Evolutionary conservation across 2,797 vertebrate genomes (phyloP).

Genomic region (Melanotaenia trifasciata): DNA sequence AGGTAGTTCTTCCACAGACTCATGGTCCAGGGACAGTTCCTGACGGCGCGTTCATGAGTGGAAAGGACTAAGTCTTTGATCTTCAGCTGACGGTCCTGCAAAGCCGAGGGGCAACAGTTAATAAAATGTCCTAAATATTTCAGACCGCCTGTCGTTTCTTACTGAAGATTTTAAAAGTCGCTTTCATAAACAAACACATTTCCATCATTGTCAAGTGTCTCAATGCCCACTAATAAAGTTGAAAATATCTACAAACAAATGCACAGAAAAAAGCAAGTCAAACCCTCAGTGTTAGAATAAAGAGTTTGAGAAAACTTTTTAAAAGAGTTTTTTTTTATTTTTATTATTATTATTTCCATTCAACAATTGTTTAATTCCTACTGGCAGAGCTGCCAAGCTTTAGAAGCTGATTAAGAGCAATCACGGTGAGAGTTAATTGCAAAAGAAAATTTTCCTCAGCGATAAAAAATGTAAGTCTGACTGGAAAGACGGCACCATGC

Average conservation of each 20-base stretch:
- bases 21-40: conserved; percentile 98
- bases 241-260: background rate
- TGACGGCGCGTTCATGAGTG: conserved; percentile 90
- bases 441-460: background rate
- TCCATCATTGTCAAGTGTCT: background rate
- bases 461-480: background rate
- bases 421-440: conserved; percentile 10
- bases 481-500: background rate
- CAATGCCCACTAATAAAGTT: background rate
- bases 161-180: background rate
- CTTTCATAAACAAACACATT: background rate
- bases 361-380: background rate
- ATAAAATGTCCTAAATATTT: background rate
- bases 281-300: background rate
- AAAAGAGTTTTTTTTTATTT: too few species aligned
- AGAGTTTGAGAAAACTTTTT: background rate
- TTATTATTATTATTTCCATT: background rate
- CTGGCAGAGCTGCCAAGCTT: background rate
- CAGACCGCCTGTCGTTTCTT: background rate
- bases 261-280: background rate
- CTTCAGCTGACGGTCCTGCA: conserved; percentile 93
- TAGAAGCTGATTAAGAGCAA: background rate
- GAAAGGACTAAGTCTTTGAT: conserved; percentile 93
- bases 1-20: conserved; percentile 94
- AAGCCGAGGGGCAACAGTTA: conserved; percentile 2